These are phyloP conservation scores for Macroteleia sp. DNA, from an alignment of 2,888 invertebrate species.

Conservation along the genomic window DNA sequence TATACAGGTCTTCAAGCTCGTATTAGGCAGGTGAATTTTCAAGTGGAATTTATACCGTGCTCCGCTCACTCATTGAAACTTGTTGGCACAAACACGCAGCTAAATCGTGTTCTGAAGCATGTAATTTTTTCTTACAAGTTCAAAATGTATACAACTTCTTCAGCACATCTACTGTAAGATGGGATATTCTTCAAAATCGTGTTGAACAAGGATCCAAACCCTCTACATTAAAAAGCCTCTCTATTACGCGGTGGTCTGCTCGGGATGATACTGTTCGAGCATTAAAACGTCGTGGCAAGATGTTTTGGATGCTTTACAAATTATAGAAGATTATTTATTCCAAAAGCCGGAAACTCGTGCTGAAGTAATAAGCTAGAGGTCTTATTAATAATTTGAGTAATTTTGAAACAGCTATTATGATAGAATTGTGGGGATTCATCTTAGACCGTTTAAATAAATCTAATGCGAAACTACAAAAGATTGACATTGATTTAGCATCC, in stretches of 20 bases:
- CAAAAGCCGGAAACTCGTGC: slow-evolving; percentile 7
- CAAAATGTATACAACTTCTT: slow-evolving; percentile 65
- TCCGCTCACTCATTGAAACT: slow-evolving; percentile 70
- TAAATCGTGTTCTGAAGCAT: slow-evolving; percentile 66
- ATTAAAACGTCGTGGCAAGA: slow-evolving; percentile 11
- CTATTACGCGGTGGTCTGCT: slow-evolving; percentile 39
- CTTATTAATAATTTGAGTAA: slow-evolving; percentile 3
- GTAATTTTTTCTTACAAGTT: slow-evolving; percentile 60
- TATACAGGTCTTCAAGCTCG: slow-evolving; percentile 61
- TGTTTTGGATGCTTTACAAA: slow-evolving; percentile 15
- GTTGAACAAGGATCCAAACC: too few species aligned
- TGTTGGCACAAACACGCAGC: slow-evolving; percentile 66
- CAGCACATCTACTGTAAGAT: slow-evolving; percentile 43
- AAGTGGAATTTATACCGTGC: slow-evolving; percentile 66
- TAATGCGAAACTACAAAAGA: slow-evolving; percentile 13
- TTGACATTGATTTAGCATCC: slow-evolving; percentile 12
- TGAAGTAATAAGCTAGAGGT: slow-evolving; percentile 20
- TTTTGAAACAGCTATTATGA: slow-evolving; percentile 26
- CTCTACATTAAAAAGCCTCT: slow-evolving; percentile 33
- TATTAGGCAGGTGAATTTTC: slow-evolving; percentile 66
- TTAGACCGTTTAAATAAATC: slow-evolving; percentile 17
- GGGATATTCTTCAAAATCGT: too few species aligned
- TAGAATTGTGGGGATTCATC: slow-evolving; percentile 21
- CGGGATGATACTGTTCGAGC: slow-evolving; percentile 22
- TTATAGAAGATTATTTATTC: slow-evolving; percentile 9